Evolutionary conservation across 2,797 vertebrate genomes (phyloP), one percentile per base, ranked within the genome.

Genomic region (Bufotes viridis): DNA sequence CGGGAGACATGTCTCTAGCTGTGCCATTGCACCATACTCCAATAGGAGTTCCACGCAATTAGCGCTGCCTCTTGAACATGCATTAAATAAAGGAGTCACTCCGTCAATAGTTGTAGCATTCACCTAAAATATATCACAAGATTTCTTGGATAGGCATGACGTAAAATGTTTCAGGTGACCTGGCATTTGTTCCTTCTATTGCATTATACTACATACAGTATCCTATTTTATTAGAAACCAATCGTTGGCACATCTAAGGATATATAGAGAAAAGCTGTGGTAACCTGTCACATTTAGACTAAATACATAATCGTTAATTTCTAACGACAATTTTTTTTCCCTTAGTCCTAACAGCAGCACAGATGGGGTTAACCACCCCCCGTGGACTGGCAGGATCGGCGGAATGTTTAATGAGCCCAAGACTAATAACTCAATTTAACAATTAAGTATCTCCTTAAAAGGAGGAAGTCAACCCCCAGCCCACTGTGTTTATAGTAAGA

Each of bases 31-130:
- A 26, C 97, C 97, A 2, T 96, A 96, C 90, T 97, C 97, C 91
- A 99, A 88, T 24, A 99, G 95, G 4, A 98, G 94, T 90, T 98
- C 97, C 1, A 96, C 90, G 75, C 98, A 99, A 8, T 95, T 92
- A 0, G 95, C 92, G 2, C 97, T 98, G 91, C 98, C 98, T 91
- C 95, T 95, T 0, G 96, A 95, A 88, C 98, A 99, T 0, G 97
- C 97, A 9, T 97, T 97, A 93, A 98, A 97, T 89, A 99, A 92
- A 3, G 98, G 97, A 22, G 96, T 98, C 93, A 97, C 95, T 24
- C 98, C 98, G 80, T 99, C 97, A 89, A 99, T 97, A 14, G 97
- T 98, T 61, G 93, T 95, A 70, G 96, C 97, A 5, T 98, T 98
- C 90, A 98, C 97, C 98, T 99, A 90, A 87, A 91, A 89, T 17